phyloP scores from a whole-genome alignment of 2,888 invertebrate species.

The Drosophila anceps region DNA sequence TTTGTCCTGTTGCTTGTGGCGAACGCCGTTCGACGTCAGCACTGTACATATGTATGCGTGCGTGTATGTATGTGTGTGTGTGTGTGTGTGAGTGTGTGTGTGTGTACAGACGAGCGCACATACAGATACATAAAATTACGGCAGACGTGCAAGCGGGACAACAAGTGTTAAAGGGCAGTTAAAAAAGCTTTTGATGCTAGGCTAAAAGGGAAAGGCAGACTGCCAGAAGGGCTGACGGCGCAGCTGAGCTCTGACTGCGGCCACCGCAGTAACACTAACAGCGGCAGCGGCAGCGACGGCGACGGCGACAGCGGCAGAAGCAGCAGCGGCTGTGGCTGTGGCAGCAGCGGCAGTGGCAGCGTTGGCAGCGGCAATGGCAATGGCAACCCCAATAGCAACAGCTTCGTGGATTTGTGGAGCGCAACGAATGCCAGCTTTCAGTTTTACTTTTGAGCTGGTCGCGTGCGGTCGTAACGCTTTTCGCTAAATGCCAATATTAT shows the following conservation, averaged over 20 bases:
- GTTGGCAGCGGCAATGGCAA: conserved; percentile 15
- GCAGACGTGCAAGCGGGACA: conserved; percentile 52
- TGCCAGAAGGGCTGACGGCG: conserved; percentile 14
- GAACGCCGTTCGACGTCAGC: conserved; percentile 69
- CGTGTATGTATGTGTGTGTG: neutral
- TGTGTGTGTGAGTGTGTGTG: neutral
- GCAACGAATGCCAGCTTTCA: conserved; percentile 60
- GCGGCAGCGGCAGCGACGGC: conserved; percentile 6
- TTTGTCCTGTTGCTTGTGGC: conserved; percentile 74
- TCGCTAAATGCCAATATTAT: conserved; percentile 21
- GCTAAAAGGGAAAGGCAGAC: neutral
- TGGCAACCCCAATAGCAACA: conserved; percentile 41
- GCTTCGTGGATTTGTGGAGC: conserved; percentile 52
- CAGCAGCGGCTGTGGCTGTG: conserved; percentile 12
- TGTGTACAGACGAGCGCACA: neutral
- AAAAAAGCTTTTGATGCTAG: conserved; percentile 62
- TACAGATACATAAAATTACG: conserved; percentile 19
- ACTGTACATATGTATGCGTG: conserved; percentile 19
- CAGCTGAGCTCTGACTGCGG: conserved; percentile 18
- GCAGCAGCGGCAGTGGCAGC: conserved; percentile 8
- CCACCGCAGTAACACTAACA: conserved; percentile 16
- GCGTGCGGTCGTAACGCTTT: conserved; percentile 58
- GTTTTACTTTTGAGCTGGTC: conserved; percentile 75
- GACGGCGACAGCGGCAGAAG: conserved; percentile 7
- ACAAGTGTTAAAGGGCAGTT: conserved; percentile 49